Evolutionary conservation across 2,888 invertebrate species (phyloP), one percentile per base, ranked within the genome.

Genomic region (Trisateles emortualis): DNA sequence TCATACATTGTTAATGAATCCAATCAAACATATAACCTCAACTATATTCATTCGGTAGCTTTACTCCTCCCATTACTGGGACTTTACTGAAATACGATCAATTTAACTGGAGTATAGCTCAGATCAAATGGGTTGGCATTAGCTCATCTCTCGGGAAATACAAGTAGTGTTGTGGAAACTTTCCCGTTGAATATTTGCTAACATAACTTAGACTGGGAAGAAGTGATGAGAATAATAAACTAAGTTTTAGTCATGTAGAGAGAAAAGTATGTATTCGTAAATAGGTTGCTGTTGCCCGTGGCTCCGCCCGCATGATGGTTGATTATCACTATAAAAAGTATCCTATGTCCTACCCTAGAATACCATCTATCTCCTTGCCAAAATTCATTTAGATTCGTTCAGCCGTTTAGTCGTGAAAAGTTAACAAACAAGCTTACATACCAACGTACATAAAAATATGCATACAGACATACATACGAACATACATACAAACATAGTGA

Each of bases 31-130:
- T 22, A 39, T 22, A 39, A 39, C 22, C 22, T 11, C 60, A 61
- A 57, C 63, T 14, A 5, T 13, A 32, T 13, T 33, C 33, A 13
- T 33, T 33, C 4, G 5, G 33, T 32, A 38, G 52, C 10, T 19
- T 26, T 3, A 6, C 5, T 9, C 3, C 8, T 30, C 62, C 59
- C 52, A 68, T 76, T 75, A 79, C 77, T 65, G 49, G 58, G 48
- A 78, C 78, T 63, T 77, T 75, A 65, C 75, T 79, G 69, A 81
- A 80, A 81, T 83, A 78, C 75, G 78, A 79, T 81, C 79, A 81
- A 80, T 84, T 78, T 78, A 72, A 77, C 68, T 56, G 54, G 61
- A 68, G 65, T 63, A 55, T 40, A 58, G 46, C 43, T 46, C 41
- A 30, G 54, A 66, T 72, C 68, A 65, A 53, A 47, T 48, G 44